Conservation (phyloP, 2,888 invertebrate species). For the Tubulanus polymorphus region DNA sequence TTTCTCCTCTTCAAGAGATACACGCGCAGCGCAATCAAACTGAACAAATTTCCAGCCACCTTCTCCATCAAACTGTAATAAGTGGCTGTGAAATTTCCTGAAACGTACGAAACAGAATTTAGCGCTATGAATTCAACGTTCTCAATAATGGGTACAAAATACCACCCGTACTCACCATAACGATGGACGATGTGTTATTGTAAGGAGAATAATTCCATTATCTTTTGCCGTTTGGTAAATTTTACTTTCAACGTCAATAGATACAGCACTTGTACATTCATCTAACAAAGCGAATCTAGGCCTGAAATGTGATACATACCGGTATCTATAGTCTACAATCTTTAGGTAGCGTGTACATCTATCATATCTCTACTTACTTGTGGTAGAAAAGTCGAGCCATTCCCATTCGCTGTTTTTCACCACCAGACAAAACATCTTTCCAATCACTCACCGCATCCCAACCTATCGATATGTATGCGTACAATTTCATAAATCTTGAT, state of each 20-base stretch:
- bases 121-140: background rate
- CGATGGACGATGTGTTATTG: constrained; percentile 94
- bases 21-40: constrained; percentile 56
- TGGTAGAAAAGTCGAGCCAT: constrained; percentile 54
- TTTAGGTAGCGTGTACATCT: background rate
- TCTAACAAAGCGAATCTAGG: constrained; percentile 56
- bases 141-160: background rate
- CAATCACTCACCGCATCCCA: constrained; percentile 81
- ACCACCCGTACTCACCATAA: constrained; percentile 65
- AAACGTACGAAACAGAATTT: constrained; percentile 17
- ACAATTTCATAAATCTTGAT: no score
- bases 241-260: constrained; percentile 56
- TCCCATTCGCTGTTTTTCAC: constrained; percentile 57
- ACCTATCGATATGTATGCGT: no score
- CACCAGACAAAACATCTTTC: constrained; percentile 64
- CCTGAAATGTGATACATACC: constrained; percentile 24
- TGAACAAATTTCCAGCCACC: constrained; percentile 81
- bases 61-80: constrained; percentile 92
- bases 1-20: constrained; percentile 56
- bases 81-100: constrained; percentile 94
- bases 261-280: constrained; percentile 57
- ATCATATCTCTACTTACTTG: constrained; percentile 29
- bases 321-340: background rate
- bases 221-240: constrained; percentile 68
- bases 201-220: constrained; percentile 87